Conservation (phyloP, 2,888 invertebrate genomes). For the Megalurothrips usitatus region DNA sequence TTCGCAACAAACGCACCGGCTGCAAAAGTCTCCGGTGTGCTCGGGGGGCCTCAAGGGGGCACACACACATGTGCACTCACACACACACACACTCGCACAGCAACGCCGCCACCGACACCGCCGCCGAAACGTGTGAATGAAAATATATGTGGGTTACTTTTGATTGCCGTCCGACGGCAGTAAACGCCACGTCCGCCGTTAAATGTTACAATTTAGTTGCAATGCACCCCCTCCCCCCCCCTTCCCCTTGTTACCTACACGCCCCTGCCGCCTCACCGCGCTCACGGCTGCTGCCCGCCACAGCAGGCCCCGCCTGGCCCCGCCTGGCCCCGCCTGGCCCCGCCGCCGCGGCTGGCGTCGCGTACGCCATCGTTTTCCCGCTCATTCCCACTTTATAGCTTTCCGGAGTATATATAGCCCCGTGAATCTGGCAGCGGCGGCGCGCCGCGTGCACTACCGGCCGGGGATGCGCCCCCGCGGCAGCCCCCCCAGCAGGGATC, state of each 20-base stretch:
- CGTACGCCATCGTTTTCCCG: constrained; percentile 6
- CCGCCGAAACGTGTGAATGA: constrained; percentile 22
- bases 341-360: not conserved
- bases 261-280: not conserved
- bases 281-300: not conserved
- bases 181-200: constrained; percentile 16
- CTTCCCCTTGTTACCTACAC: not conserved
- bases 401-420: constrained; percentile 21
- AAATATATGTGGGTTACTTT: constrained; percentile 25
- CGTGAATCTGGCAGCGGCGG: not conserved
- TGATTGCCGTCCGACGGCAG: constrained; percentile 18
- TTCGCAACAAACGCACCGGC: not conserved
- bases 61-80: too few species aligned
- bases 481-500: too few species aligned
- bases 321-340: too few species aligned
- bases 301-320: too few species aligned
- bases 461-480: too few species aligned
- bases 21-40: not conserved
- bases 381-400: constrained; percentile 21
- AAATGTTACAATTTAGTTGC: constrained; percentile 27
- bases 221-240: not conserved
- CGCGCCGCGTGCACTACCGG: too few species aligned
- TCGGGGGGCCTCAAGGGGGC: too few species aligned
- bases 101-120: not conserved
- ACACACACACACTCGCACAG: too few species aligned